These are phyloP conservation scores for Sturnira hondurensis DNA, from an alignment of 2,113 vertebrate species.

Conservation along the genomic window DNA sequence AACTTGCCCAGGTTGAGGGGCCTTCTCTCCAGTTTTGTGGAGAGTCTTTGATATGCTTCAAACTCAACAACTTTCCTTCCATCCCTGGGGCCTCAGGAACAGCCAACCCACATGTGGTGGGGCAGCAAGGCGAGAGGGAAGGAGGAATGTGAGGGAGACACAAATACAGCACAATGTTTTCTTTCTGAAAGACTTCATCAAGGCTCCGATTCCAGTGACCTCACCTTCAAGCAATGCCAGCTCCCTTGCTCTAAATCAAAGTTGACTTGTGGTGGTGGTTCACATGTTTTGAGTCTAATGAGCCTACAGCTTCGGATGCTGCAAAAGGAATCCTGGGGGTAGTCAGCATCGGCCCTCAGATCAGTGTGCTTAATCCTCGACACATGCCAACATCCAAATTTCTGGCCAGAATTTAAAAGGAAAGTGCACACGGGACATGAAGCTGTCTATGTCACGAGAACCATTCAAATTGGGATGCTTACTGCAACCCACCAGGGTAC, in stretches of 20 bases:
- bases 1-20: constrained; percentile 71
- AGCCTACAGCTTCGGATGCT: constrained; percentile 46
- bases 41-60: constrained; percentile 78
- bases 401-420: neutral
- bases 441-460: neutral
- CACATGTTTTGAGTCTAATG: constrained; percentile 50
- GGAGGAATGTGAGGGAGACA: constrained; percentile 80
- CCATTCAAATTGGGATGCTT: neutral
- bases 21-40: constrained; percentile 75
- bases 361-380: neutral
- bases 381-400: neutral
- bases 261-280: constrained; percentile 78
- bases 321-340: constrained; percentile 64
- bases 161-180: constrained; percentile 84
- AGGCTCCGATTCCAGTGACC: constrained; percentile 83
- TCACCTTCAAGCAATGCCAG: constrained; percentile 82
- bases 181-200: constrained; percentile 82
- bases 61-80: constrained; percentile 76
- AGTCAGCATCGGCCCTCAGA: neutral
- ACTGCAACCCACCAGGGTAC: neutral
- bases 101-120: constrained; percentile 82
- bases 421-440: neutral
- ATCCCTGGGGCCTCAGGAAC: constrained; percentile 76
- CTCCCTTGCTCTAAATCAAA: constrained; percentile 81
- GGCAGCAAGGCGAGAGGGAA: constrained; percentile 80